Base-by-base conservation (phyloP, 2,888 invertebrate genomes). In the Drosophila diplacantha region DNA sequence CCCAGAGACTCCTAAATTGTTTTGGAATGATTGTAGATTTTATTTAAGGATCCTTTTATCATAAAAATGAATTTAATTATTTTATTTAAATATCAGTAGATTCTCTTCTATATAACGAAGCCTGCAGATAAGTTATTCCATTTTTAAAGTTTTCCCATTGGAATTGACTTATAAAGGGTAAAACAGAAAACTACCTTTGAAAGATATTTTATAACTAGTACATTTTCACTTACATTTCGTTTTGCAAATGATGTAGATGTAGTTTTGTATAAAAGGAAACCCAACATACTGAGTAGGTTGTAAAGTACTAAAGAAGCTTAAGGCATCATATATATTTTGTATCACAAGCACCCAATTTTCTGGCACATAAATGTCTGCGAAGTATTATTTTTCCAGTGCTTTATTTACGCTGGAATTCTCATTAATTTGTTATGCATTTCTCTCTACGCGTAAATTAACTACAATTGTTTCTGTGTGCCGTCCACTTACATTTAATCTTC, bases 381-480 rank as follows among this genome's bases (percentile, higher is more conserved):
- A 32, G n/a, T n/a, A 35, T 16, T 2, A 3, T 20, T 38, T 20
- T 38, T 32, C 32, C n/a, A 29, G 34, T 54, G 52, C 38, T 32
- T 22, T 38, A 47, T 52, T 57, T 47, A 11, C 55, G 41, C 51
- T 56, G 54, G 61, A 58, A 64, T 69, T 75, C 78, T 78, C 75
- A 81, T 83, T 77, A 72, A 83, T 81, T 81, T 83, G 71, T 75
- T 73, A 78, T 83, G 82, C 81, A 78, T 68, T 78, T 64, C 49
- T 69, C 65, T 70, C 61, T 63, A 55, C 70, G 73, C 80, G 84
- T 81, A 81, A 78, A 78, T 78, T 83, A 78, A 78, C 82, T 75
- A 81, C 78, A 78, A 78, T 78, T 78, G 78, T 78, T 81, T 74
- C 72, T 62, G 78, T 62, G 65, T 63, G 47, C 47, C 60, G 58